A percentile compares a stretch with the other conserved stretches of the same genome.
Evolutionary conservation across 2,113 vertebrate species (phyloP).

Genomic region (Nipponia nippon): DNA sequence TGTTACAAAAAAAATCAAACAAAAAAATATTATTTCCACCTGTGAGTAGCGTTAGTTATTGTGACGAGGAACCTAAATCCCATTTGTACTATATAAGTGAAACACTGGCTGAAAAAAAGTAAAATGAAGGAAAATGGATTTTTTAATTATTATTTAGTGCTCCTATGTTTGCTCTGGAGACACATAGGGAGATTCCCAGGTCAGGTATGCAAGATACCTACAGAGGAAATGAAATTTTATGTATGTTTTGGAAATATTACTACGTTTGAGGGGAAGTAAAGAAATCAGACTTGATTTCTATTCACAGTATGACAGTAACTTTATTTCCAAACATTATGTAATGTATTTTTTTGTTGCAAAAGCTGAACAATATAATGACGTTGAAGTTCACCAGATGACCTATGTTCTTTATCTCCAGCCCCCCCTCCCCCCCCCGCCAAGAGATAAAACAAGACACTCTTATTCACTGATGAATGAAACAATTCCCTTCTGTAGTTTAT

Average conservation of each 20-base stretch:
- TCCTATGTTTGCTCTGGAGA: neutral
- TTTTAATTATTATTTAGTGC: neutral
- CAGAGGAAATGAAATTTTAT: neutral
- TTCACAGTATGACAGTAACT: neutral
- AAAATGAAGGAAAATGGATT: neutral
- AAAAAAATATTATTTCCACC: neutral
- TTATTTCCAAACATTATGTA: neutral
- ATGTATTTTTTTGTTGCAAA: neutral
- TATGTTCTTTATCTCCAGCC: too few species aligned
- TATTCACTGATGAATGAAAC: neutral
- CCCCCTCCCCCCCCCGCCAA: neutral
- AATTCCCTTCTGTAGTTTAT: neutral
- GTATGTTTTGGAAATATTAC: neutral
- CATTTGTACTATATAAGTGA: neutral
- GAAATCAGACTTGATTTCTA: neutral
- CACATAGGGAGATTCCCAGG: neutral
- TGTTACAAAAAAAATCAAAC: neutral
- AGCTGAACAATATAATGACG: neutral
- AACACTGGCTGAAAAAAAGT: neutral
- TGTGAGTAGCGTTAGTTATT: neutral
- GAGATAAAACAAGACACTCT: neutral
- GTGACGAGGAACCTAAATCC: neutral
- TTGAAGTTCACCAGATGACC: neutral
- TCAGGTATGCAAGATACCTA: neutral
- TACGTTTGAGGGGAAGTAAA: neutral